Evolutionary conservation across 2,888 invertebrate species (phyloP).

Genomic region (Camptogramma bilineatum): DNA sequence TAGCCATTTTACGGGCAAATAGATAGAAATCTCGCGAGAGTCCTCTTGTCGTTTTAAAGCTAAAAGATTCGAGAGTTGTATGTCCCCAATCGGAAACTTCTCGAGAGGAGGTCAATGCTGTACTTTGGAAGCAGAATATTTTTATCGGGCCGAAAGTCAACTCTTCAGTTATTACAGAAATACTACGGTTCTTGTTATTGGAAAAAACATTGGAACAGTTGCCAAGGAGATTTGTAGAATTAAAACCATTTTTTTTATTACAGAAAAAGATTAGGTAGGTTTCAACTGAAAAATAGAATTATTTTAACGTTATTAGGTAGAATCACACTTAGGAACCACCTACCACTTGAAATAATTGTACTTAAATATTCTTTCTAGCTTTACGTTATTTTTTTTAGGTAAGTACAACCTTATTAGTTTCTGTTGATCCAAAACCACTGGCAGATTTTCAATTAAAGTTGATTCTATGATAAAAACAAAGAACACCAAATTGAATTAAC

Average conservation of each 20-base stretch:
- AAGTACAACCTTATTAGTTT: background rate
- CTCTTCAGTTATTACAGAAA: background rate
- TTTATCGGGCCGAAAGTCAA: conserved; percentile 12
- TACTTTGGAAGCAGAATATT: conserved; percentile 19
- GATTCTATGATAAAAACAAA: conserved; percentile 23
- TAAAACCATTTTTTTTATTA: too few species aligned
- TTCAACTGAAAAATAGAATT: too few species aligned
- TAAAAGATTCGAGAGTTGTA: conserved; percentile 32
- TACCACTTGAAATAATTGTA: too few species aligned
- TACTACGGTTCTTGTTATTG: background rate
- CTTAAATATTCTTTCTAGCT: too few species aligned
- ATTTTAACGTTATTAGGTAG: too few species aligned
- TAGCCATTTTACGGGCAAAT: conserved; percentile 30
- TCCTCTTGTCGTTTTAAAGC: conserved; percentile 27
- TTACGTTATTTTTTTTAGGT: background rate
- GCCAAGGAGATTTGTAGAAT: too few species aligned
- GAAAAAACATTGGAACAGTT: too few species aligned
- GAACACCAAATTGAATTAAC: conserved; percentile 29
- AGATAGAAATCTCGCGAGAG: conserved; percentile 33
- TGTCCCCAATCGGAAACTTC: conserved; percentile 30
- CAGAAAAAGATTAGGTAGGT: too few species aligned
- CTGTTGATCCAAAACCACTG: background rate
- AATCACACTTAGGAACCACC: too few species aligned
- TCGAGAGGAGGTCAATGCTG: conserved; percentile 29
- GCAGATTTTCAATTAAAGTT: background rate